phyloP scores from a whole-genome alignment of 2,113 vertebrate species.

The Callorhinus ursinus region DNA sequence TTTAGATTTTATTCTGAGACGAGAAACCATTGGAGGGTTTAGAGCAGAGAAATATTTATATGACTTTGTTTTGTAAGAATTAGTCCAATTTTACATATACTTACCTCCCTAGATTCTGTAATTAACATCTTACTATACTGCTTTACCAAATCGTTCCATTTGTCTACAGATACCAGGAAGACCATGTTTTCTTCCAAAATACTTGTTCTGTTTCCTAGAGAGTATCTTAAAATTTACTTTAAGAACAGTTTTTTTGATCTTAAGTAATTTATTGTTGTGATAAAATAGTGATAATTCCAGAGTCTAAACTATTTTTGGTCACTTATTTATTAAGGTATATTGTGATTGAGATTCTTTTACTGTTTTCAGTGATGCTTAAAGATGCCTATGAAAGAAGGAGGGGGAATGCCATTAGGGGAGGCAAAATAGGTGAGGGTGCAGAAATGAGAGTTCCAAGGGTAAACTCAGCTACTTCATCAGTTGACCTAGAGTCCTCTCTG shows the following conservation, averaged over 20 bases:
- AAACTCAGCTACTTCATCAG: neutral
- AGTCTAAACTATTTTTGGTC: neutral
- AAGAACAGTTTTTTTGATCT: neutral
- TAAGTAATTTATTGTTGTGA: neutral
- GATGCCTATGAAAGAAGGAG: neutral
- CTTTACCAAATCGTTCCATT: neutral
- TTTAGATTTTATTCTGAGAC: neutral
- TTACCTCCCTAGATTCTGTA: neutral
- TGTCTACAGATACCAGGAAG: neutral
- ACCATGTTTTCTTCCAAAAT: neutral
- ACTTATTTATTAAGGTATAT: neutral
- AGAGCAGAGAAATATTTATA: neutral
- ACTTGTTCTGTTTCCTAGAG: neutral
- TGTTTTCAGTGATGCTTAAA: neutral
- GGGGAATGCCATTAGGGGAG: neutral
- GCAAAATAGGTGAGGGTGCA: neutral
- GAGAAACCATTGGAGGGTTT: neutral
- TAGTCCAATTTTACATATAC: neutral
- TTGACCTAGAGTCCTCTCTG: neutral
- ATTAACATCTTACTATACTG: neutral
- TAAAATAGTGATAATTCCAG: neutral
- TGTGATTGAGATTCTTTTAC: neutral
- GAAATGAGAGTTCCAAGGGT: neutral
- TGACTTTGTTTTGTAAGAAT: neutral
- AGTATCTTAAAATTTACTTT: neutral